These are phyloP conservation scores for Echinometra lucunter DNA, from an alignment of 53 echinoderm and acorn worm species.

Conservation along the genomic window DNA sequence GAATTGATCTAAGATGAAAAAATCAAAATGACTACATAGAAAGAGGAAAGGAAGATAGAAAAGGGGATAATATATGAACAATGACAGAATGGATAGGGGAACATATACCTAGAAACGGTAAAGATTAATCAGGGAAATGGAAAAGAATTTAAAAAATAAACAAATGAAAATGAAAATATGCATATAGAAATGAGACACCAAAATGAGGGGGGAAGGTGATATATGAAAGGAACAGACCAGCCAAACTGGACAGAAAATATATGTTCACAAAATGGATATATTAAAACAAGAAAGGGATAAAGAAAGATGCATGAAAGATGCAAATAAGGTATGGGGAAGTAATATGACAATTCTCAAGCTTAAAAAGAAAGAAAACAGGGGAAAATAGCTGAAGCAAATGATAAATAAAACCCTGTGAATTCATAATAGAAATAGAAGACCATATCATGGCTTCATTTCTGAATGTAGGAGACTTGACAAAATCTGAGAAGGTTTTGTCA, in stretches of 20 bases:
- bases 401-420: neutral
- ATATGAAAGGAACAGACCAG: too few relatives aligned
- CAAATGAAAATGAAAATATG: neutral
- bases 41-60: neutral
- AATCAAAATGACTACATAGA: neutral
- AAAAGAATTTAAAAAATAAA: neutral
- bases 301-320: neutral
- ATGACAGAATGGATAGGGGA: neutral
- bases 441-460: neutral
- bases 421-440: neutral
- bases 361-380: neutral
- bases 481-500: constrained; percentile 33
- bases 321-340: neutral
- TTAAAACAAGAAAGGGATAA: neutral
- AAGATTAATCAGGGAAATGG: neutral
- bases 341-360: neutral
- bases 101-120: too few relatives aligned
- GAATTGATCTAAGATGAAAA: too few relatives aligned
- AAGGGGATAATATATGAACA: neutral
- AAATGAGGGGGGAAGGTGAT: too few relatives aligned
- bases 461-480: neutral
- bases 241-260: too few relatives aligned
- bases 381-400: neutral
- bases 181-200: neutral
- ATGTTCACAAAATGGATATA: too few relatives aligned